Evolutionary conservation across 2,113 vertebrate genomes (phyloP).

Genomic region (Oreotragus oreotragus): DNA sequence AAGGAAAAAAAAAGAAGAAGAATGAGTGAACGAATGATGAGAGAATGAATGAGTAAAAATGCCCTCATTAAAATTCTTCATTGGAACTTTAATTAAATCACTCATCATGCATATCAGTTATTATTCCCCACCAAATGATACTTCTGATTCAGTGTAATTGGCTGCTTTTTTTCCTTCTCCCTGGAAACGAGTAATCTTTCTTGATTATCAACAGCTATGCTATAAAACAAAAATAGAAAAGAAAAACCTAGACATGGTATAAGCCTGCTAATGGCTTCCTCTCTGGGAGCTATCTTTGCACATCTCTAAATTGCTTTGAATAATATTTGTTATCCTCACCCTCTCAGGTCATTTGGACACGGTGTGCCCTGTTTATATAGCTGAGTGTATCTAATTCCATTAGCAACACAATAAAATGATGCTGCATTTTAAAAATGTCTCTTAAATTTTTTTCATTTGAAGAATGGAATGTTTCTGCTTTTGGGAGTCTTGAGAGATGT

Average conservation of each 20-base stretch:
- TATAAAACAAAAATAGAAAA: constrained; percentile 37
- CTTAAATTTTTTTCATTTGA: not conserved
- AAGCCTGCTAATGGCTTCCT: constrained; percentile 31
- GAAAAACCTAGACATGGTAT: not conserved
- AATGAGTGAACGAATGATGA: not conserved
- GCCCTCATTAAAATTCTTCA: not conserved
- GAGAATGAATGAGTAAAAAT: not conserved
- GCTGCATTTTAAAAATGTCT: not conserved
- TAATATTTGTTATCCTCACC: constrained; percentile 12
- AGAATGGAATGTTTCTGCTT: not conserved
- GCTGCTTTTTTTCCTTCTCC: not conserved
- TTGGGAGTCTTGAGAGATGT: not conserved
- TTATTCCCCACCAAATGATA: not conserved
- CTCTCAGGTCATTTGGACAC: not conserved
- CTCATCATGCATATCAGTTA: not conserved
- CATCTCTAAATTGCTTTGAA: not conserved
- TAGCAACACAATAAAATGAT: not conserved
- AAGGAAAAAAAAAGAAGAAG: not conserved
- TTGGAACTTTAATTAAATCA: not conserved
- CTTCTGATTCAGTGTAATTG: not conserved
- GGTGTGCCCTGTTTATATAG: not conserved
- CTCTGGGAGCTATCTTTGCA: constrained; percentile 19
- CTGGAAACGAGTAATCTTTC: constrained; percentile 33
- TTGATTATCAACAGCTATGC: constrained; percentile 15
- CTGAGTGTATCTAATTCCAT: not conserved